phyloP scores from a whole-genome alignment of 2,888 invertebrate genomes.

The Trachelus troglodyta region DNA sequence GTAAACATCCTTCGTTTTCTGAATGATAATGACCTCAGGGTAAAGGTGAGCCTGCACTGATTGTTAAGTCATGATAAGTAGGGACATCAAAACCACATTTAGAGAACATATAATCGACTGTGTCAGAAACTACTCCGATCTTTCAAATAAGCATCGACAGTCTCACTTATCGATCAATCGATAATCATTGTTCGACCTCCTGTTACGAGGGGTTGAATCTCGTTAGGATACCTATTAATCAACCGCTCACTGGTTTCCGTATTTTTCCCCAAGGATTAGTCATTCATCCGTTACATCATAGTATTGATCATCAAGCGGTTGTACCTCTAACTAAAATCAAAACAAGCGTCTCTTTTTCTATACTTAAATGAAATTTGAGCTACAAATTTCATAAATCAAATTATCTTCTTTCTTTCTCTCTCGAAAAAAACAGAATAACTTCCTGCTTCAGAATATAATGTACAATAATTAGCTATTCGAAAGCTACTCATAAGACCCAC shows the following conservation, averaged over 20 bases:
- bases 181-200: neutral
- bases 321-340: neutral
- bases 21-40: neutral
- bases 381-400: neutral
- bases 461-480: neutral
- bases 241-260: neutral
- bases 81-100: neutral
- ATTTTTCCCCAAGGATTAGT: neutral
- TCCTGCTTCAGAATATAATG: neutral
- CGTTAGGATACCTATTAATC: neutral
- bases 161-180: neutral
- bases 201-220: neutral
- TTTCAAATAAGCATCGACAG: neutral
- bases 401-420: neutral
- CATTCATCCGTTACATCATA: neutral
- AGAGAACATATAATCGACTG: neutral
- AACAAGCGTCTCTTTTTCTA: neutral
- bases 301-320: neutral
- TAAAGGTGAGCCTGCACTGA: neutral
- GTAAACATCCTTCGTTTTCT: neutral
- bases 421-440: neutral
- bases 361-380: neutral
- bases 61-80: neutral
- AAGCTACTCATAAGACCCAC: neutral
- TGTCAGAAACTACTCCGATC: neutral